Evolutionary conservation across 1,140 invertebrate genomes (phyloP).

Genomic region (Leptopilina clavipes): DNA sequence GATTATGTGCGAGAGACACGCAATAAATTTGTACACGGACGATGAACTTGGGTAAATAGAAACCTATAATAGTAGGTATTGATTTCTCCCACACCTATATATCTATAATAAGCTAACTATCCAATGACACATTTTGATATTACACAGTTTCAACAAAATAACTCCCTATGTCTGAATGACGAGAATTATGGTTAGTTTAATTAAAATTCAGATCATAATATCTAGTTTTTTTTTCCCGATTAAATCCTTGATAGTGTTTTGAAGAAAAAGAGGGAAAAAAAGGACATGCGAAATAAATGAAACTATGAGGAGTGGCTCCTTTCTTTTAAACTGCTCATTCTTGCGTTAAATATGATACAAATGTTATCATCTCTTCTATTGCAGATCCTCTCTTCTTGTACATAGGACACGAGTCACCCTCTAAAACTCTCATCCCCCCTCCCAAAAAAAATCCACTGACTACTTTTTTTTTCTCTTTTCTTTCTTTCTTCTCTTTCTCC

Average conservation of each 20-base stretch:
- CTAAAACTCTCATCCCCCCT: constrained; percentile 34
- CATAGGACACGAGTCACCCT: constrained; percentile 46
- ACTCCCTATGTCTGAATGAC: neutral
- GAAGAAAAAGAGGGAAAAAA: neutral
- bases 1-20: constrained; percentile 55
- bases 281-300: neutral
- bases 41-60: constrained; percentile 66
- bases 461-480: constrained; percentile 33
- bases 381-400: constrained; percentile 51
- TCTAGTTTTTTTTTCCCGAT: no score
- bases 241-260: no score
- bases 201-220: neutral
- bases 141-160: neutral
- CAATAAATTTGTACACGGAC: constrained; percentile 67
- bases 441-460: neutral
- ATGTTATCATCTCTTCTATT: constrained; percentile 72
- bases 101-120: constrained; percentile 24
- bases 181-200: neutral
- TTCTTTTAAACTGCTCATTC: constrained; percentile 65
- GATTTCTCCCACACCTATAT: constrained; percentile 55
- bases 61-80: constrained; percentile 64
- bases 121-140: neutral
- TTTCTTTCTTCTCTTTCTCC: constrained; percentile 54
- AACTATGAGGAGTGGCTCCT: constrained; percentile 49
- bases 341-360: constrained; percentile 74